Evolutionary conservation across 2,888 invertebrate species (phyloP).

Genomic region (Cyclophora albipunctata): DNA sequence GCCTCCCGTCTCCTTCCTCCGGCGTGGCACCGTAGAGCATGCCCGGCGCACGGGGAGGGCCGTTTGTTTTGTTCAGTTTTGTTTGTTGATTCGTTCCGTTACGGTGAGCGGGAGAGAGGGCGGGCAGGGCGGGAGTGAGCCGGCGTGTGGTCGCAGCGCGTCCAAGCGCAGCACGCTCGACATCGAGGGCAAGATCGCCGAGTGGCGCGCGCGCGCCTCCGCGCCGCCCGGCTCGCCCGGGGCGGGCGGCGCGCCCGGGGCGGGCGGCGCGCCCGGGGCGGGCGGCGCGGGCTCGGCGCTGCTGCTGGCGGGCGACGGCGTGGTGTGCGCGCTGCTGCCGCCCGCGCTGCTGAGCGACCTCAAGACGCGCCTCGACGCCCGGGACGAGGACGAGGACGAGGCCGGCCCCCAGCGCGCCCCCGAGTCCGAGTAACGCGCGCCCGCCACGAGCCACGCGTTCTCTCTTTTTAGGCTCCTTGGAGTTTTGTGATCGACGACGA

Average conservation of each 20-base stretch:
- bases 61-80: background rate
- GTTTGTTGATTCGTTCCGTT: background rate
- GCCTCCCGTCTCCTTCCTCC: background rate
- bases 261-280: slow-evolving; percentile 13
- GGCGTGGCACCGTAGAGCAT: background rate
- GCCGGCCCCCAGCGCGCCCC: slow-evolving; percentile 68
- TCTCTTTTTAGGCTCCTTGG: too few relatives aligned
- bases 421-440: slow-evolving; percentile 51
- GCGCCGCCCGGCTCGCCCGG: slow-evolving; percentile 23
- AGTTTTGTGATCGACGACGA: too few relatives aligned
- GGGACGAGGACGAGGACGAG: slow-evolving; percentile 68
- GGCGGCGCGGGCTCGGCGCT: slow-evolving; percentile 34
- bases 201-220: slow-evolving; percentile 54
- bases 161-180: slow-evolving; percentile 70
- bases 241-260: slow-evolving; percentile 6
- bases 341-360: slow-evolving; percentile 62
- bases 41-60: background rate
- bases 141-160: slow-evolving; percentile 37
- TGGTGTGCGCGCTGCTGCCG: slow-evolving; percentile 54
- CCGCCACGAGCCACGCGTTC: too few relatives aligned
- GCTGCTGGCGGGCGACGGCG: slow-evolving; percentile 49
- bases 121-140: background rate
- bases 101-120: background rate
- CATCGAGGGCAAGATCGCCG: slow-evolving; percentile 70
- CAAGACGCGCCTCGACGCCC: slow-evolving; percentile 57